Conservation (phyloP, 2,888 invertebrate genomes). For the Orthosia gothica region DNA sequence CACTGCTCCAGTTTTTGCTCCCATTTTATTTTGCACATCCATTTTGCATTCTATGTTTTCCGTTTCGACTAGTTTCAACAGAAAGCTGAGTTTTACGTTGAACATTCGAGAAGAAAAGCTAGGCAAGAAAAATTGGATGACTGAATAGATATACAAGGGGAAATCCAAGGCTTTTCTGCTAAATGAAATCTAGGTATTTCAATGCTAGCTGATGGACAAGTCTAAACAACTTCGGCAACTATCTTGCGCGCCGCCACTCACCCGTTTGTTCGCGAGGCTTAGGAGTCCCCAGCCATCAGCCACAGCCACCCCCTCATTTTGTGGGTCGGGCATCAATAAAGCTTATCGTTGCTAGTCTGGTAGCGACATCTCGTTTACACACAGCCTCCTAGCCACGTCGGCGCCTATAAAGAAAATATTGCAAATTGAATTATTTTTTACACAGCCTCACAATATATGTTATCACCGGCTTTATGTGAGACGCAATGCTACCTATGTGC, state of each 20-base stretch:
- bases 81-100: not conserved
- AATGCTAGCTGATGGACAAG: slow-evolving; percentile 53
- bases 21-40: slow-evolving; percentile 9
- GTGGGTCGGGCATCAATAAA: slow-evolving; percentile 73
- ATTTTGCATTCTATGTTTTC: slow-evolving; percentile 16
- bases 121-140: not conserved
- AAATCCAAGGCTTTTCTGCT: slow-evolving; percentile 19
- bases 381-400: slow-evolving; percentile 49
- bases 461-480: slow-evolving; percentile 41
- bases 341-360: slow-evolving; percentile 69
- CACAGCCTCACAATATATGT: slow-evolving; percentile 51
- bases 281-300: slow-evolving; percentile 50
- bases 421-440: slow-evolving; percentile 71
- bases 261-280: slow-evolving; percentile 47
- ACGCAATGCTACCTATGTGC: slow-evolving; percentile 42
- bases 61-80: slow-evolving; percentile 10
- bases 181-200: slow-evolving; percentile 55
- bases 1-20: slow-evolving; percentile 10
- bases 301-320: slow-evolving; percentile 58
- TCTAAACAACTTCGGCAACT: slow-evolving; percentile 53
- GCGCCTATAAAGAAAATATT: slow-evolving; percentile 67
- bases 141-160: slow-evolving; percentile 14
- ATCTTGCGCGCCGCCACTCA: slow-evolving; percentile 46
- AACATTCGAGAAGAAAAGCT: not conserved
- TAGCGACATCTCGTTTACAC: slow-evolving; percentile 67